Evolutionary conservation across 23 tunicate species (phyloP).

Genomic region (Phallusia fumigata): DNA sequence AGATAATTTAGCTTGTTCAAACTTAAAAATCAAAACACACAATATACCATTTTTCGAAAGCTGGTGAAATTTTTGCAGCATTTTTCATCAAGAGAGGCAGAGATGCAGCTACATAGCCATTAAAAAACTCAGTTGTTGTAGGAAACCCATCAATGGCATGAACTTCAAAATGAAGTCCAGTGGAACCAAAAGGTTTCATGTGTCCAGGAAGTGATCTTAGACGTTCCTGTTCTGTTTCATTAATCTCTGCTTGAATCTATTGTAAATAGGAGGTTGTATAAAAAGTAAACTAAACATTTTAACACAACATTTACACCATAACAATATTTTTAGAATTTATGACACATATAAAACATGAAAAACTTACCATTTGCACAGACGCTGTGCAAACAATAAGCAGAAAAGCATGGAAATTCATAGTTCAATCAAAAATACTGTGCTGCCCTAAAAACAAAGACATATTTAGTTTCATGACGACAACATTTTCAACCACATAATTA

Average conservation of each 20-base stretch:
- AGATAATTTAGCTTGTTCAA: background rate
- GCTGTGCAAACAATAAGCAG: too few relatives aligned
- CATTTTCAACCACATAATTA: too few relatives aligned
- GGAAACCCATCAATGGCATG: conserved; percentile 38
- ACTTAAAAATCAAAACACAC: background rate
- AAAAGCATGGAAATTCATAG: too few relatives aligned
- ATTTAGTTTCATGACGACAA: too few relatives aligned
- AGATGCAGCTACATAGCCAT: conserved; percentile 41
- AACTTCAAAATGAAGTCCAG: conserved; percentile 43
- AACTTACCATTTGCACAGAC: too few relatives aligned
- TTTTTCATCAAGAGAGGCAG: conserved; percentile 47
- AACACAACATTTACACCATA: too few relatives aligned
- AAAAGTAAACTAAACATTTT: too few relatives aligned
- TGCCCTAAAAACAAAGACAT: too few relatives aligned
- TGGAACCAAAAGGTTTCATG: conserved; percentile 56
- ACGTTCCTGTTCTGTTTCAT: background rate
- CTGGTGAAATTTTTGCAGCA: conserved; percentile 32
- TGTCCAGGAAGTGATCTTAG: conserved; percentile 32
- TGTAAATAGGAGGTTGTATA: too few relatives aligned
- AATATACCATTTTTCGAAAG: background rate
- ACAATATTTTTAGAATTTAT: too few relatives aligned
- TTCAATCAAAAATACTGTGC: too few relatives aligned
- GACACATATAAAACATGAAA: too few relatives aligned
- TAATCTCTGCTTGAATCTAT: background rate
- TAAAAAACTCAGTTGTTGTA: conserved; percentile 36